Evolutionary conservation across 1,140 invertebrate genomes (phyloP), one percentile per base, ranked within the genome.

Genomic region (Euglossa dilemma): DNA sequence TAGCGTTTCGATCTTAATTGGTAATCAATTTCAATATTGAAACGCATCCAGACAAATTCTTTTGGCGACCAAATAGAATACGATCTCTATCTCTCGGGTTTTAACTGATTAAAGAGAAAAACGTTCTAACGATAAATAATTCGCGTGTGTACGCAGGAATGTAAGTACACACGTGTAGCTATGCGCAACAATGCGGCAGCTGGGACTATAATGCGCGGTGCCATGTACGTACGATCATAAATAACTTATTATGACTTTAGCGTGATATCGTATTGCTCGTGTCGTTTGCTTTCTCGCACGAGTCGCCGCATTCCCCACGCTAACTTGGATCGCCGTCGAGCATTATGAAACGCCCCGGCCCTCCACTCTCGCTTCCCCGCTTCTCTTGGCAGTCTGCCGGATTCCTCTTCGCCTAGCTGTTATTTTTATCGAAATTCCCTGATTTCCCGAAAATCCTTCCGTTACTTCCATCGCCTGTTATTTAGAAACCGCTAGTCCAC

Each of bases 161-260:
- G 36, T 36, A 36, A 36, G 36, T 36, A 36, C 36, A 36, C 4
- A 36, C 36, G 36, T 36, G 8, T 43, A 66, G 20, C 16, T 12
- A 23, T 11, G n/a, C 45, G 14, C 45, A 14, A 70, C 45, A 70
- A 69, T 50, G 66, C 45, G 66, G 23, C 6, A 45, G 20, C 56
- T 18, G 9, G 8, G 6, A 56, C 43, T 23, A 56, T n/a, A 16
- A 63, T 50, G 52, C 36, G 47, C 50, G 57, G 45, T 63, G 54
- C 52, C 23, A 57, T 57, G 52, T 28, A 50, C 2, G 14, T 28
- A 36, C 14, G 18, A 83, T 70, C 70, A 23, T 79, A 86, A 83
- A 87, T 87, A 87, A 83, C 80, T 64, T 47, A 71, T 50, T 71
- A 79, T 9, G 69, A 52, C 56, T 77, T 63, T 52, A 74, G 74